A percentile compares a stretch with the other conserved stretches of the same genome.
Conservation (phyloP, 2,113 vertebrate species). For the Dipodomys ordii region DNA sequence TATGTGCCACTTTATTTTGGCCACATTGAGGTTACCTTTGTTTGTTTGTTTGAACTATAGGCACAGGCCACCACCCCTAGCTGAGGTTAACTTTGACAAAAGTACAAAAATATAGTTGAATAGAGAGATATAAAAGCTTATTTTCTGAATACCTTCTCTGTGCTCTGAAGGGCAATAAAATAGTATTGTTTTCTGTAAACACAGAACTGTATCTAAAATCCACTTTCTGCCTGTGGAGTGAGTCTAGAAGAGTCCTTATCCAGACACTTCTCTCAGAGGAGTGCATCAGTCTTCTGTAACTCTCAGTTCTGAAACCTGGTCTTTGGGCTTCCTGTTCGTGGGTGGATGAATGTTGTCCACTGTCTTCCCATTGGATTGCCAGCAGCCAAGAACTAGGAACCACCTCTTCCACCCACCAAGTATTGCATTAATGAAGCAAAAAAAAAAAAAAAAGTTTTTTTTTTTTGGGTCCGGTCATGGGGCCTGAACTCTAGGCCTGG, state of each 20-base stretch:
- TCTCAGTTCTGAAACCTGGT: background rate
- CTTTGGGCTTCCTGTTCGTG: background rate
- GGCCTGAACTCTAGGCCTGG: too few relatives aligned
- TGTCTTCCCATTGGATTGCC: background rate
- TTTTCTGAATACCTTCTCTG: background rate
- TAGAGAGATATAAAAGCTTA: slow-evolving; percentile 28
- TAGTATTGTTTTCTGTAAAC: background rate
- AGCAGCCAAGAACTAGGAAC: background rate
- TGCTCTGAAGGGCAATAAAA: slow-evolving; percentile 13
- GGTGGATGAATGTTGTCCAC: background rate
- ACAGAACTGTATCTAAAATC: background rate
- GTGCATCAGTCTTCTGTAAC: background rate
- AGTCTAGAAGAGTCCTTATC: background rate
- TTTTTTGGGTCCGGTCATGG: too few relatives aligned
- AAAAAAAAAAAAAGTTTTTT: too few relatives aligned
- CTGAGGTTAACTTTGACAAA: background rate
- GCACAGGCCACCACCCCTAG: background rate
- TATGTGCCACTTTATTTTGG: background rate
- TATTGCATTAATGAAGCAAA: background rate
- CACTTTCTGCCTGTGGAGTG: background rate
- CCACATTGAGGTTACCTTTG: background rate
- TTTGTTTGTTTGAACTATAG: background rate
- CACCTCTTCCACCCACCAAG: background rate
- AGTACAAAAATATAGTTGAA: background rate
- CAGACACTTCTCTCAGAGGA: background rate